phyloP scores from a whole-genome alignment of 2,797 vertebrate species.

The Pipistrellus kuhlii region DNA sequence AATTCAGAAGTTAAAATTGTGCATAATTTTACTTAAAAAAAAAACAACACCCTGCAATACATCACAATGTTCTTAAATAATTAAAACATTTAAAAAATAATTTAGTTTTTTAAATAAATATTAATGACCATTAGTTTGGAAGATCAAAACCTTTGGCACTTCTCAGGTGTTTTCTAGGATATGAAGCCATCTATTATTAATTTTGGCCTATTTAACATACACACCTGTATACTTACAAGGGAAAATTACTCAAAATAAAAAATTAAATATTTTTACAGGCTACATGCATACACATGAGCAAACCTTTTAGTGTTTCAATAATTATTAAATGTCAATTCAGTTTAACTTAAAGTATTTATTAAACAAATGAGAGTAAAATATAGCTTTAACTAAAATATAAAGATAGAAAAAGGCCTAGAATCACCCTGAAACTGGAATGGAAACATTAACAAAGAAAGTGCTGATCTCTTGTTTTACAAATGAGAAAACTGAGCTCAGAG shows the following conservation, averaged over 20 bases:
- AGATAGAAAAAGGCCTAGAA: not conserved
- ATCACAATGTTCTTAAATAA: slow-evolving; percentile 3
- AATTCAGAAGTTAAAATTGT: not conserved
- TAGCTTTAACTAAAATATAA: slow-evolving; percentile 28
- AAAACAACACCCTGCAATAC: not conserved
- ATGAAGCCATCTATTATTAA: not conserved
- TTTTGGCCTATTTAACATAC: not conserved
- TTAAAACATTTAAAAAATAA: not conserved
- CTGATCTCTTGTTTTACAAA: not conserved
- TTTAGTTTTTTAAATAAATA: slow-evolving; percentile 7
- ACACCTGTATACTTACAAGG: not conserved
- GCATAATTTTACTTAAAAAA: not conserved
- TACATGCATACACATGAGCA: not conserved
- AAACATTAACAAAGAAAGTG: not conserved
- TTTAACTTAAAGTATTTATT: not conserved
- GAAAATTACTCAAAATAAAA: not conserved
- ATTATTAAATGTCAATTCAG: not conserved
- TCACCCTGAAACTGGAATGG: not conserved
- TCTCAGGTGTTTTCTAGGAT: not conserved
- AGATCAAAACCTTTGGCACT: not conserved
- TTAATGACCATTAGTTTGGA: not conserved
- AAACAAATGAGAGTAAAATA: not conserved
- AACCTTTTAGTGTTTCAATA: not conserved
- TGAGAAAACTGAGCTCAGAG: not conserved
- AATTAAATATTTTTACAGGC: not conserved